Evolutionary conservation across 1,140 invertebrate species (phyloP), one percentile per base, ranked within the genome.

Genomic region (Saxidomus purpurata): DNA sequence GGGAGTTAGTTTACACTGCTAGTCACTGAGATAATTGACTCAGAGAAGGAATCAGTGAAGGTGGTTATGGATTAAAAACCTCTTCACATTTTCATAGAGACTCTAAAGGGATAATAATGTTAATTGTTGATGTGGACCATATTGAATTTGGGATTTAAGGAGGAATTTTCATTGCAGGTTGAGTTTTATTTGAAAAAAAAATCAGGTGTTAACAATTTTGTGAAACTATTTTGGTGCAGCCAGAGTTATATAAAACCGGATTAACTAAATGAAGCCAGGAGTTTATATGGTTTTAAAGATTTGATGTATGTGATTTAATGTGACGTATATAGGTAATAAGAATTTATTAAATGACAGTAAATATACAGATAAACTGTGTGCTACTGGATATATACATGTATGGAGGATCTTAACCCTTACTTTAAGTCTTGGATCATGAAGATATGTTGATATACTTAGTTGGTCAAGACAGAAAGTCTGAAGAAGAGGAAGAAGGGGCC

Each of bases 381-480:
- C n/a, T n/a, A n/a, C n/a, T n/a, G n/a, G n/a, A n/a, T n/a, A n/a
- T n/a, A n/a, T n/a, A 55, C 52, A 55, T 55, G 52, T n/a, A 9
- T 63, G 59, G 25, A 63, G 0, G 8, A 25, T 28, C 11, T 63
- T 28, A 63, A 63, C 8, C 8, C 59, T n/a, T 28, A 63, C n/a
- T 25, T 28, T 28, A 25, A n/a, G 8, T 28, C 31, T 55, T 19
- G 76, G 36, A 55, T 79, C 9, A 79, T 79, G 76, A 79, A 79
- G 76, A 49, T 71, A 88, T 88, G 86, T 67, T 88, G 76, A 88
- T 88, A 79, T 88, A 88, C 47, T 61, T 88, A 15, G 86, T 88
- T 0, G 86, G 86, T 31, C 86, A 88, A 40, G 77, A 88, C 59
- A 36, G 38, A 34, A 88, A 81, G 55, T 49, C 85, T 47, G 77